Conservation (phyloP, 1,140 invertebrate genomes). For the Eumaeus atala region DNA sequence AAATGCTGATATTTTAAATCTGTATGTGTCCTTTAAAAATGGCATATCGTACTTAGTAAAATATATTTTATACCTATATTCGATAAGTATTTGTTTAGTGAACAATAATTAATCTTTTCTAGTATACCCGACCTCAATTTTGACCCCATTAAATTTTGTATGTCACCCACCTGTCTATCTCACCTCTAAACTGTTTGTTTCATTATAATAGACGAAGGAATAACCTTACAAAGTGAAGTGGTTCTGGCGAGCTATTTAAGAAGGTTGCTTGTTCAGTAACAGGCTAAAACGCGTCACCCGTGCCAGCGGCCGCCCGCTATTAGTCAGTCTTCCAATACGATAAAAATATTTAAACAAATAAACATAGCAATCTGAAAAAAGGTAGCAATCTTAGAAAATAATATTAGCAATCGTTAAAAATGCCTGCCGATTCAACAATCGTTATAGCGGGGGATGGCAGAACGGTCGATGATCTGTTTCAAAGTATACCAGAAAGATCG, state of each 20-base stretch:
- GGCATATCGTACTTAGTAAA: too few relatives aligned
- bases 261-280: conserved; percentile 43
- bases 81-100: too few relatives aligned
- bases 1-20: too few relatives aligned
- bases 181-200: conserved; percentile 23
- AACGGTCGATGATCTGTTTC: conserved; percentile 40
- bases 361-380: conserved; percentile 6
- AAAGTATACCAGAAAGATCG: conserved; percentile 74
- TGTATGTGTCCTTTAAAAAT: too few relatives aligned
- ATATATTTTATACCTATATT: too few relatives aligned
- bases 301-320: conserved; percentile 47
- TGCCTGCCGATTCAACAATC: conserved; percentile 63
- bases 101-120: too few relatives aligned
- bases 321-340: neutral
- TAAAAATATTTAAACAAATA: neutral
- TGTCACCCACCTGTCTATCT: neutral
- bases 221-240: conserved; percentile 67
- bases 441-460: conserved; percentile 45
- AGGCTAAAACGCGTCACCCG: conserved; percentile 44
- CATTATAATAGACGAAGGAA: conserved; percentile 28
- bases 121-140: too few relatives aligned
- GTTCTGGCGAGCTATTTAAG: conserved; percentile 61
- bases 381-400: conserved; percentile 8
- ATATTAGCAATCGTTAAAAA: conserved; percentile 30
- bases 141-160: neutral